phyloP scores from a whole-genome alignment of 1,140 invertebrate species.

The Carposina sasakii region DNA sequence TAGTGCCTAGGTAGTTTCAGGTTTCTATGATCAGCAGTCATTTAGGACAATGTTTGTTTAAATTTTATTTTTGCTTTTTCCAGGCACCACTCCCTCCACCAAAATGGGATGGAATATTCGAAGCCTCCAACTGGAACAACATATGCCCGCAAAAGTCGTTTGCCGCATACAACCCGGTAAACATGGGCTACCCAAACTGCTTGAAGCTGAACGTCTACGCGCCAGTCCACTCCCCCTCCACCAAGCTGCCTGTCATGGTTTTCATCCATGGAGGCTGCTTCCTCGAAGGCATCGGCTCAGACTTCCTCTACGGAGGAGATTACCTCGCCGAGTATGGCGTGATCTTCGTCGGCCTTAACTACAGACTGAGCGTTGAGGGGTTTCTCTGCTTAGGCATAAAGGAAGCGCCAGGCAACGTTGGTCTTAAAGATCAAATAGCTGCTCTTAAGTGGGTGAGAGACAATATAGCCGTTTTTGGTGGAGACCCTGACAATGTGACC shows the following conservation, averaged over 20 bases:
- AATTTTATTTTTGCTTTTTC: no score
- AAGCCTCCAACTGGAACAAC: conserved; percentile 61
- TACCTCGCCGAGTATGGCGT: conserved; percentile 77
- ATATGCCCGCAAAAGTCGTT: conserved; percentile 55
- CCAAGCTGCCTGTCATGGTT: conserved; percentile 74
- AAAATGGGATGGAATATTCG: conserved; percentile 64
- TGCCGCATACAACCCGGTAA: conserved; percentile 30
- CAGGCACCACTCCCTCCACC: conserved; percentile 67
- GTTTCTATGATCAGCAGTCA: no score
- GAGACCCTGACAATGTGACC: conserved; percentile 61
- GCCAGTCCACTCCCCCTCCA: conserved; percentile 54
- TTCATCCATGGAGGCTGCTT: conserved; percentile 79
- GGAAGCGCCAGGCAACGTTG: conserved; percentile 74
- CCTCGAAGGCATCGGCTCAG: conserved; percentile 70
- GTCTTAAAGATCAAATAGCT: conserved; percentile 75
- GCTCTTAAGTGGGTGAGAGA: conserved; percentile 74
- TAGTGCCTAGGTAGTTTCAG: no score
- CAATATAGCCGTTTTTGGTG: conserved; percentile 71
- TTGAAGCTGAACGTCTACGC: conserved; percentile 87
- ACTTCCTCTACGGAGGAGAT: conserved; percentile 74
- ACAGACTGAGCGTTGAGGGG: conserved; percentile 77
- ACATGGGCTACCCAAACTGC: conserved; percentile 81
- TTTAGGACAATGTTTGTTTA: no score
- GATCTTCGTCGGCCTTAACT: conserved; percentile 80
- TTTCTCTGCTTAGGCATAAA: conserved; percentile 76